Percentiles rank a stretch among this genome's conserved stretches.
Evolutionary conservation across 2,888 invertebrate genomes (phyloP).

Genomic region (Epistrophe eligans): DNA sequence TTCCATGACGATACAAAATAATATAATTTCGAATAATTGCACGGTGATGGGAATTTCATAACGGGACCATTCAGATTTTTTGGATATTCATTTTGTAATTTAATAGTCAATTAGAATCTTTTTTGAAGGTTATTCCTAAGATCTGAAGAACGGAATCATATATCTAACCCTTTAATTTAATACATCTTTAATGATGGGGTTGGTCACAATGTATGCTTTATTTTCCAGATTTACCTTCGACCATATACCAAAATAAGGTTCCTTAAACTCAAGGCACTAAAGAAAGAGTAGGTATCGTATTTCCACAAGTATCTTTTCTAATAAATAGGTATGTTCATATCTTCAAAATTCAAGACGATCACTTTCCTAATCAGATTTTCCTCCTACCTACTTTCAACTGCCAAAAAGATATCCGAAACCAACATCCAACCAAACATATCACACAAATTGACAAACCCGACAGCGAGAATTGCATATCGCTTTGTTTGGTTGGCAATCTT

Average conservation of each 20-base stretch:
- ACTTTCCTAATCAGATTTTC: slow-evolving; percentile 32
- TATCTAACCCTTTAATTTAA: neutral
- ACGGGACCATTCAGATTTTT: neutral
- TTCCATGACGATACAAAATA: neutral
- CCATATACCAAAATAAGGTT: too few relatives aligned
- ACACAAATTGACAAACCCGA: slow-evolving; percentile 41
- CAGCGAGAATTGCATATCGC: slow-evolving; percentile 48
- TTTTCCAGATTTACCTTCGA: neutral
- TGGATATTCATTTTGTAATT: neutral
- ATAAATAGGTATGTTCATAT: neutral
- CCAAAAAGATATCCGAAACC: slow-evolving; percentile 17
- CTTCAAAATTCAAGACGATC: slow-evolving; percentile 10
- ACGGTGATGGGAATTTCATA: neutral
- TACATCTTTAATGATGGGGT: neutral
- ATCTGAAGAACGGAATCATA: neutral
- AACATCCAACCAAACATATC: slow-evolving; percentile 26
- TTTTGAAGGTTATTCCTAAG: neutral
- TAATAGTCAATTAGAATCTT: neutral
- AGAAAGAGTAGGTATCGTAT: too few relatives aligned
- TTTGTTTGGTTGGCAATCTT: slow-evolving; percentile 34
- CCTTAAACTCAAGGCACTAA: too few relatives aligned
- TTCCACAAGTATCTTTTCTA: neutral
- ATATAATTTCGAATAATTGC: neutral
- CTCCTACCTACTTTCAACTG: neutral
- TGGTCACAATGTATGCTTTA: neutral